Percentiles rank a stretch among this genome's conserved stretches.
These are phyloP conservation scores for Aphelenchoides besseyi DNA, from an alignment of 1,140 invertebrate genomes.

Conservation along the genomic window DNA sequence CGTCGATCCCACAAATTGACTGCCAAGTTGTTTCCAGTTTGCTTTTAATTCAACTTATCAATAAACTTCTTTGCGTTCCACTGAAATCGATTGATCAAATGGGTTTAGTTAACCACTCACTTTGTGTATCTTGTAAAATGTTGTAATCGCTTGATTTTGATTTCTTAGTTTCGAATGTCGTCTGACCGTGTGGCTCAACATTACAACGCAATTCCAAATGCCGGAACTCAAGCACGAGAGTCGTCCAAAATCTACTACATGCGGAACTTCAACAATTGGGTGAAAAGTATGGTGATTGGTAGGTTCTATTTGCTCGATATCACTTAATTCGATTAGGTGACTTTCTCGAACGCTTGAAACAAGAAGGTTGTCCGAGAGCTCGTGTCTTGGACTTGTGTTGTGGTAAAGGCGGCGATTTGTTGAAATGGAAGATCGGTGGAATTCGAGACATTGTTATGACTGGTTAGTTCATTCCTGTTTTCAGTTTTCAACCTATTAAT, in stretches of 20 bases:
- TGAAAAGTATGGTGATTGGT: slow-evolving; percentile 89
- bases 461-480: slow-evolving; percentile 61
- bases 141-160: neutral
- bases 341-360: slow-evolving; percentile 67
- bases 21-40: neutral
- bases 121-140: neutral
- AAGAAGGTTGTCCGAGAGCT: slow-evolving; percentile 67
- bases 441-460: slow-evolving; percentile 84
- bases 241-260: slow-evolving; percentile 85
- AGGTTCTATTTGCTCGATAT: slow-evolving; percentile 20
- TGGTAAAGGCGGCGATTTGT: slow-evolving; percentile 93
- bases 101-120: neutral
- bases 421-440: slow-evolving; percentile 84
- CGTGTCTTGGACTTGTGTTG: slow-evolving; percentile 70
- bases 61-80: neutral
- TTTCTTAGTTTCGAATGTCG: slow-evolving; percentile 28
- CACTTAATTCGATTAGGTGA: slow-evolving; percentile 56
- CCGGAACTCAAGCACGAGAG: slow-evolving; percentile 74
- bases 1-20: neutral
- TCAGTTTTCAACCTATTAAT: slow-evolving; percentile 17
- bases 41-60: too few relatives aligned
- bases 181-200: slow-evolving; percentile 64
- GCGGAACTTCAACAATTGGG: slow-evolving; percentile 98
- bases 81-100: neutral
- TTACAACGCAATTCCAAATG: slow-evolving; percentile 69